Base-by-base conservation (phyloP, 2,797 vertebrate species). In the Molossus molossus region DNA sequence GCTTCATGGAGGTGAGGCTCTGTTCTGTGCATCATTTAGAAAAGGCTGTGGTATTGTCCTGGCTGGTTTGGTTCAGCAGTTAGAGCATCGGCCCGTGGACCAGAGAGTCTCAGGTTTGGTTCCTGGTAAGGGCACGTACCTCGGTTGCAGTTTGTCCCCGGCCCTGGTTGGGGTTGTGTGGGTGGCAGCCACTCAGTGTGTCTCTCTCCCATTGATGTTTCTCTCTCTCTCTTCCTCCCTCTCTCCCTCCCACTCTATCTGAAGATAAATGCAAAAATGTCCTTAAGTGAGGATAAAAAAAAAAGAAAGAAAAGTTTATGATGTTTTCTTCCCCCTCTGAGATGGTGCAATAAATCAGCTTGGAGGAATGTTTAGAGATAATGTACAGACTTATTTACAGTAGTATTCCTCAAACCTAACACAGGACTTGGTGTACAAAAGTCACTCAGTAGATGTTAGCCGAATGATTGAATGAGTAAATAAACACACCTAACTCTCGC, bases 1-100 rank as follows among this genome's bases (percentile, higher is more conserved):
- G 98, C 60, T 99, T 99, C 97, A 99, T 99, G 99, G 99, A 99
- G 99, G 99, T 99, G 87, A 97, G 99, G 65, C 11, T 82, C 75
- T 53, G 1, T 75, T 50, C 7, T 3, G 9, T 29, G 33, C 20
- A 25, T 33, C 55, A 10, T 50, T 94, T 81, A 55, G n/a, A 69
- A 86, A 88, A 93, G 60, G 10, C 75, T 50, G 1, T 1, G 17
- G 10, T 13, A 76, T 94, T 53, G 40, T 3, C 40, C 40, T 45
- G 40, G 40, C 40, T 45, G 40, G 40, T 45, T 45, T 45, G 4
- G 40, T 3, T 45, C 40, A 4, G 40, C 40, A 45, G 40, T 45
- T 45, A 45, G 3, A 45, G 40, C 40, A 5, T 4, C 6, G 40
- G 40, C 40, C 40, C 3, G 3, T 6, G 40, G 40, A 45, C 40